Evolutionary conservation across 1,140 invertebrate genomes (phyloP).

Genomic region (Drosophila chauvacae): DNA sequence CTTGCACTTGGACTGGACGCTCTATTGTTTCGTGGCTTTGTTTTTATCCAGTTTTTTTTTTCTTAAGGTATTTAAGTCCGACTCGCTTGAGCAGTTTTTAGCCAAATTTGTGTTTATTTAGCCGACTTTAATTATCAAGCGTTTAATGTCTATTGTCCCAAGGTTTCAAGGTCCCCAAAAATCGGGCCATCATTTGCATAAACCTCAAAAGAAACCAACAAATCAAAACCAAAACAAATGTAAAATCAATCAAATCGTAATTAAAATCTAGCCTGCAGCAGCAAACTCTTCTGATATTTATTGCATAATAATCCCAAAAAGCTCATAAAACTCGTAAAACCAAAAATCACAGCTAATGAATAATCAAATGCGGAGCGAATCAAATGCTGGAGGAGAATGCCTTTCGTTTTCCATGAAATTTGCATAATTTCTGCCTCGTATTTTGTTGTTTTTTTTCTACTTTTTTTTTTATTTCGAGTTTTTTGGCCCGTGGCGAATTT

Average conservation of each 20-base stretch:
- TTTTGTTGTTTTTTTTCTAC: neutral
- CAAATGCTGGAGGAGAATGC: slow-evolving; percentile 41
- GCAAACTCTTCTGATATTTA: slow-evolving; percentile 2
- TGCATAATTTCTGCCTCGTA: slow-evolving; percentile 60
- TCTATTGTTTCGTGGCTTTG: slow-evolving; percentile 8
- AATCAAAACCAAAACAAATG: slow-evolving; percentile 12
- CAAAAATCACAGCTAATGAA: slow-evolving; percentile 48
- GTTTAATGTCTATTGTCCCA: slow-evolving; percentile 35
- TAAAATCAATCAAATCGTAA: slow-evolving; percentile 38
- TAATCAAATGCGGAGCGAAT: slow-evolving; percentile 58
- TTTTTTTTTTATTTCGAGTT: slow-evolving; percentile 1
- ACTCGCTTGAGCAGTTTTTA: slow-evolving; percentile 34
- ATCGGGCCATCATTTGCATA: slow-evolving; percentile 56
- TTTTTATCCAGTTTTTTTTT: slow-evolving; percentile 18
- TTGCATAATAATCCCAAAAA: slow-evolving; percentile 36
- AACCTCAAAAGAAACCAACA: neutral
- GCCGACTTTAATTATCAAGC: slow-evolving; percentile 43
- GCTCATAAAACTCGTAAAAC: slow-evolving; percentile 1
- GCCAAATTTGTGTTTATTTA: slow-evolving; percentile 36
- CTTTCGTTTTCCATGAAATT: slow-evolving; percentile 78
- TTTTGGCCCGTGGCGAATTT: slow-evolving; percentile 33
- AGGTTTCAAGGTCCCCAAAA: slow-evolving; percentile 60
- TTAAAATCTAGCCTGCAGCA: slow-evolving; percentile 12
- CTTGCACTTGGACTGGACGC: slow-evolving; percentile 60
- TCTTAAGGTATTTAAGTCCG: slow-evolving; percentile 8